phyloP scores from a whole-genome alignment of 2,888 invertebrate species.

The Idaea dimidiata region DNA sequence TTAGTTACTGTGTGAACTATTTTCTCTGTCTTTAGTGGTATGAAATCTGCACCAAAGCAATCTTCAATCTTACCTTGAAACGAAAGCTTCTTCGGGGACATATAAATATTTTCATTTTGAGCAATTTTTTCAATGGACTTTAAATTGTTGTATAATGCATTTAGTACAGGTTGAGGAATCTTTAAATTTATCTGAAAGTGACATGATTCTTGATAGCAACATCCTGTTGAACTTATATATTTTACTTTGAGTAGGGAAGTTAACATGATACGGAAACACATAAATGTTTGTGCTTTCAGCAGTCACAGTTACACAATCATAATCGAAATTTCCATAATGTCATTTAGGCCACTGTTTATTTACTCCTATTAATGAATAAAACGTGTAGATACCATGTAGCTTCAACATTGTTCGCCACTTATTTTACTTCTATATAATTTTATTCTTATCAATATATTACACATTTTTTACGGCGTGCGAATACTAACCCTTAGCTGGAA shows the following conservation, averaged over 20 bases:
- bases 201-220: not conserved
- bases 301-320: no score
- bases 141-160: slow-evolving; percentile 45
- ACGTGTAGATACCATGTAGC: no score
- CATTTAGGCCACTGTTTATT: not conserved
- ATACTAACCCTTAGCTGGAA: no score
- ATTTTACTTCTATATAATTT: no score
- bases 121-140: slow-evolving; percentile 47
- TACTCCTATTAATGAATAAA: not conserved
- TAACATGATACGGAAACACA: no score
- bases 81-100: slow-evolving; percentile 35
- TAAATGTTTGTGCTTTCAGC: no score
- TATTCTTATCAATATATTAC: no score
- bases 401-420: no score
- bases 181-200: slow-evolving; percentile 47
- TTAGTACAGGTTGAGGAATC: slow-evolving; percentile 49
- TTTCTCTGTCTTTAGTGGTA: slow-evolving; percentile 15
- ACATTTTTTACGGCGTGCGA: no score
- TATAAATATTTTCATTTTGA: slow-evolving; percentile 38
- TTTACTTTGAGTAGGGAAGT: no score
- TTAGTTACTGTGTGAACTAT: slow-evolving; percentile 13
- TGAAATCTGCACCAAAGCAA: slow-evolving; percentile 17
- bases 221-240: no score
- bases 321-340: no score
- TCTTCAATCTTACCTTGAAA: slow-evolving; percentile 14